phyloP scores from a whole-genome alignment of 2,888 invertebrate species.

The Clostera curtula region DNA sequence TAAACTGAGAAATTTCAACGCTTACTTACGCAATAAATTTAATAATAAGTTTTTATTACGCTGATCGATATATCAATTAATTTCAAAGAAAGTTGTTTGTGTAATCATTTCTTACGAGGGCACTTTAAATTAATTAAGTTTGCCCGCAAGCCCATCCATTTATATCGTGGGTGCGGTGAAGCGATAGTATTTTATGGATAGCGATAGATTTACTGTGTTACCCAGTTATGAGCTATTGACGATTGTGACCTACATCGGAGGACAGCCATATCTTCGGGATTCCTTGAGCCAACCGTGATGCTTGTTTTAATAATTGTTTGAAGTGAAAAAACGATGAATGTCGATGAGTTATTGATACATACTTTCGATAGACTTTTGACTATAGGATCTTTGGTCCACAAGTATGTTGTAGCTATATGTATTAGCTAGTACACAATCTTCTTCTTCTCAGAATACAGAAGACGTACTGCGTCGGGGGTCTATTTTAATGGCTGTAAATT shows the following conservation, averaged over 20 bases:
- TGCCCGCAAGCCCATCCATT: slow-evolving; percentile 35
- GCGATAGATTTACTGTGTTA: slow-evolving; percentile 39
- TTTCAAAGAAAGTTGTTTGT: slow-evolving; percentile 19
- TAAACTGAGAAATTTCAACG: too few relatives aligned
- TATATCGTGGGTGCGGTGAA: slow-evolving; percentile 19
- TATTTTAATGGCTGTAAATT: too few relatives aligned
- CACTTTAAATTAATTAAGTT: slow-evolving; percentile 38
- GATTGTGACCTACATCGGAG: slow-evolving; percentile 30
- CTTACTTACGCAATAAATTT: slow-evolving; percentile 6
- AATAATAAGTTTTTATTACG: slow-evolving; percentile 10
- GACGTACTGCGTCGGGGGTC: too few relatives aligned
- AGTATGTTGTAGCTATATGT: too few relatives aligned
- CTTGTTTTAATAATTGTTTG: too few relatives aligned
- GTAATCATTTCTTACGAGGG: slow-evolving; percentile 9
- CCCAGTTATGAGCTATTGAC: slow-evolving; percentile 30
- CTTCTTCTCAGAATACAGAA: too few relatives aligned
- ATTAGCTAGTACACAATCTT: too few relatives aligned
- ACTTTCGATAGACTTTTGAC: too few relatives aligned
- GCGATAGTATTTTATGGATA: slow-evolving; percentile 25
- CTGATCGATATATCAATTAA: slow-evolving; percentile 17
- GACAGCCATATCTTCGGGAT: slow-evolving; percentile 24
- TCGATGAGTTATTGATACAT: too few relatives aligned
- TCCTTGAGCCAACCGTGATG: too few relatives aligned
- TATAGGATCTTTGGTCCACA: too few relatives aligned
- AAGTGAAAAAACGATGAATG: too few relatives aligned